phyloP scores from a whole-genome alignment of 2,888 invertebrate genomes.

The Drosophila pseudotakahashii region DNA sequence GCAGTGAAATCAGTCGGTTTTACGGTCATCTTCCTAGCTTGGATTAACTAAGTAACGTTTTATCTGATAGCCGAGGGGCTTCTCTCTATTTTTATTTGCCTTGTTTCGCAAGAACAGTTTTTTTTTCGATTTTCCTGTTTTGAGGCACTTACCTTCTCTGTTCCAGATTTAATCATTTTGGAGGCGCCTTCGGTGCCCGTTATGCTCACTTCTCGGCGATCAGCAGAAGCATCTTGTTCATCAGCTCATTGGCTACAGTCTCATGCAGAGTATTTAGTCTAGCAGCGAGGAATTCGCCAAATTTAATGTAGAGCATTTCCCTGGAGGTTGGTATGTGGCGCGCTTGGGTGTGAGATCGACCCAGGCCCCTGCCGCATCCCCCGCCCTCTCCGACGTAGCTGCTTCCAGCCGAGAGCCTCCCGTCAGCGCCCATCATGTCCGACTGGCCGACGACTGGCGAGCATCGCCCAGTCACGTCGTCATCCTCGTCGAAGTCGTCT shows the following conservation, averaged over 20 bases:
- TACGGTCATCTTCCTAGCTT: too few species aligned
- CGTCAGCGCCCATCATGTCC: slow-evolving; percentile 47
- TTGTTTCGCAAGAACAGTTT: too few species aligned
- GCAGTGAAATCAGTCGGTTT: too few species aligned
- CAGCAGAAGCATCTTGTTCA: slow-evolving; percentile 81
- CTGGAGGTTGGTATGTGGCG: slow-evolving; percentile 67
- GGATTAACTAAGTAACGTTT: too few species aligned
- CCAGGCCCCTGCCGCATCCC: slow-evolving; percentile 1
- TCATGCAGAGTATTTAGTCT: slow-evolving; percentile 82
- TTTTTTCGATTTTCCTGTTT: not conserved
- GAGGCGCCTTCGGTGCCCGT: not conserved
- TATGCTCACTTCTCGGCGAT: slow-evolving; percentile 78
- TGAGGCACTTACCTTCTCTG: slow-evolving; percentile 10
- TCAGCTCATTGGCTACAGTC: slow-evolving; percentile 81
- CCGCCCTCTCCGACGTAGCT: slow-evolving; percentile 56
- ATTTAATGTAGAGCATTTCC: slow-evolving; percentile 81
- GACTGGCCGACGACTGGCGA: slow-evolving; percentile 33
- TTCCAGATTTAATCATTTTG: slow-evolving; percentile 11
- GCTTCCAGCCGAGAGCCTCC: slow-evolving; percentile 54
- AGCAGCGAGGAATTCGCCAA: slow-evolving; percentile 82
- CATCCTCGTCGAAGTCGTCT: slow-evolving; percentile 72
- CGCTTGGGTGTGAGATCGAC: slow-evolving; percentile 12
- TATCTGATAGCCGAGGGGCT: too few species aligned
- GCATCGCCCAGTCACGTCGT: slow-evolving; percentile 30
- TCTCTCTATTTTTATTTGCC: too few species aligned